A percentile compares a stretch with the other conserved stretches of the same genome.
phyloP scores from a whole-genome alignment of 2,888 invertebrate species.

The Pherbina coryleti region DNA sequence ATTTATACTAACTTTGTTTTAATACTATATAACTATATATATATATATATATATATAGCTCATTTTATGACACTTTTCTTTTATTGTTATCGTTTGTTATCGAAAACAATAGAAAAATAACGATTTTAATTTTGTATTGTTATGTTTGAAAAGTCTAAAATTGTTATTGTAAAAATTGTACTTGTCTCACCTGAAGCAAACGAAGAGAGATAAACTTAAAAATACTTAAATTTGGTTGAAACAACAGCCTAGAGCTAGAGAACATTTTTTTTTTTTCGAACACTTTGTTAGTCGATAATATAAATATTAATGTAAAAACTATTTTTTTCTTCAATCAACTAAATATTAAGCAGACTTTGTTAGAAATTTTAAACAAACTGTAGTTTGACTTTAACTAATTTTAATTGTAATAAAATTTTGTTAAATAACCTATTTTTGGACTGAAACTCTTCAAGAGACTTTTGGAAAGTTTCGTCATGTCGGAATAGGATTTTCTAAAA shows the following conservation, averaged over 20 bases:
- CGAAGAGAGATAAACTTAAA: conserved; percentile 31
- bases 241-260: conserved; percentile 55
- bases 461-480: not conserved
- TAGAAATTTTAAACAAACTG: conserved; percentile 21
- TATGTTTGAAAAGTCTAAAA: conserved; percentile 25
- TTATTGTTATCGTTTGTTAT: not conserved
- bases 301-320: conserved; percentile 31
- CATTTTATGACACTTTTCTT: not conserved
- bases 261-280: conserved; percentile 52
- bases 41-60: not conserved
- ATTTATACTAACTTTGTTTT: conserved; percentile 11
- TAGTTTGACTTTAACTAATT: conserved; percentile 14
- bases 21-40: not conserved
- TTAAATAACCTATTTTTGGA: not conserved
- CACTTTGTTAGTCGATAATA: conserved; percentile 45
- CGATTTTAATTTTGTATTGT: conserved; percentile 40
- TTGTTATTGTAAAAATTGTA: conserved; percentile 14
- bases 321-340: conserved; percentile 10
- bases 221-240: conserved; percentile 54
- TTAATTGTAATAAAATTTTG: conserved; percentile 12
- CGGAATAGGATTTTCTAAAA: not conserved
- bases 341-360: conserved; percentile 20
- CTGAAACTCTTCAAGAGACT: not conserved
- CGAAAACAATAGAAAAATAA: not conserved
- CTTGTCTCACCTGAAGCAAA: conserved; percentile 23